Evolutionary conservation across 1,140 invertebrate species (phyloP).

Genomic region (Samia ricini): DNA sequence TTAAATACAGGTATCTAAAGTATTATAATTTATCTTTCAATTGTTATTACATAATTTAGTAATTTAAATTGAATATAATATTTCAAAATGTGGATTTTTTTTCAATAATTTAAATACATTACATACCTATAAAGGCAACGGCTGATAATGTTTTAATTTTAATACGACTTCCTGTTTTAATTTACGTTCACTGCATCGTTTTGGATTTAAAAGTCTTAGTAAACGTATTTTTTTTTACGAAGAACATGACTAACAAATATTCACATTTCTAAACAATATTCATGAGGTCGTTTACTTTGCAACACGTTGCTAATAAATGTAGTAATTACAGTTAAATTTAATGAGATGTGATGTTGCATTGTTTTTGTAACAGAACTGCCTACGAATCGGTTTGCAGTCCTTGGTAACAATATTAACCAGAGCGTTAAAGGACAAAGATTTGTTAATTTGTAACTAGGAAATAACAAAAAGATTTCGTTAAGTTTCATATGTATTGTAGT

Average conservation of each 20-base stretch:
- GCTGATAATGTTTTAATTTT: too few species aligned
- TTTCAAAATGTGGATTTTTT: too few species aligned
- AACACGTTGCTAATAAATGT: background rate
- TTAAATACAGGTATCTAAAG: too few species aligned
- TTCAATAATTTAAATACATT: too few species aligned
- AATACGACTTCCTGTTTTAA: too few species aligned
- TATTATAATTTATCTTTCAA: too few species aligned
- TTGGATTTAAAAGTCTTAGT: background rate
- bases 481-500: background rate
- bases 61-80: too few species aligned
- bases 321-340: constrained; percentile 19
- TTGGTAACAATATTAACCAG: constrained; percentile 53
- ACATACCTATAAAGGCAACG: too few species aligned
- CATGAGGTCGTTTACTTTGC: constrained; percentile 4
- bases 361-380: constrained; percentile 38
- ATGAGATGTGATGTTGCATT: constrained; percentile 38
- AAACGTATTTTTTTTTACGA: background rate
- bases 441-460: constrained; percentile 6
- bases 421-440: constrained; percentile 48
- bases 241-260: background rate
- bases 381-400: constrained; percentile 39
- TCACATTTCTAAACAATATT: background rate
- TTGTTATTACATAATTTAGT: too few species aligned
- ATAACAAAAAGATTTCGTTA: background rate
- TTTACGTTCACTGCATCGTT: background rate